Evolutionary conservation across 2,113 vertebrate species (phyloP), one percentile per base, ranked within the genome.

Genomic region (Trogon melanurus): DNA sequence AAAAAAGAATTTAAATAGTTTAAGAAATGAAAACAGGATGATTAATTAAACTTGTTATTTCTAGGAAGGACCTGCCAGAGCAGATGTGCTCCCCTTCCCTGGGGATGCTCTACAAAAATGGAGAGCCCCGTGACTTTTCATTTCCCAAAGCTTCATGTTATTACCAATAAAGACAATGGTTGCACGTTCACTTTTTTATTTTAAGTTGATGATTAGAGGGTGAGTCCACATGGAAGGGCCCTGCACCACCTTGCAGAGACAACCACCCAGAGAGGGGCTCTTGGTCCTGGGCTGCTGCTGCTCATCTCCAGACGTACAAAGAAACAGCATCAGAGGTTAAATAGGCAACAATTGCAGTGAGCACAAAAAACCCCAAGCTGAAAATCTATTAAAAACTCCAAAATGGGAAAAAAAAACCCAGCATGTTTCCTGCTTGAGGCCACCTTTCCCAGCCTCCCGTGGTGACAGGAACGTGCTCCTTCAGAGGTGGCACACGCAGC

Each of bases 31-130:
- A 93, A 96, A 96, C 80, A 91, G 76, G 54, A 95, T 92, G 90
- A 97, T 96, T 96, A 96, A 97, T 96, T 91, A 92, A 96, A 94
- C 75, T 91, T 71, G 65, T 71, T 95, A 71, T 93, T 95, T 93
- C 76, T 93, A 87, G 93, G 86, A 91, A 92, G 93, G 91, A 94
- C 93, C 70, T 82, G 88, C 80, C 69, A 82, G 70, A 94, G 88
- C 87, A 95, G 88, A 94, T 79, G 89, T 0, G 19, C 47, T 91
- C 81, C 91, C 82, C 65, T 79, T 95, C 88, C 89, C 82, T 65
- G 44, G 61, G 79, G 89, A 93, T 27, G 23, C 29, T 75, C 93
- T 80, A 85, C 66, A 95, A 53, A 92, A 78, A 50, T 11, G 6
- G 67, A 91, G 64, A 91, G 64, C 78, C 86, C 81, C 11, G 67